phyloP scores from a whole-genome alignment of 2,797 vertebrate species.

The Enteromius trimaculatus region DNA sequence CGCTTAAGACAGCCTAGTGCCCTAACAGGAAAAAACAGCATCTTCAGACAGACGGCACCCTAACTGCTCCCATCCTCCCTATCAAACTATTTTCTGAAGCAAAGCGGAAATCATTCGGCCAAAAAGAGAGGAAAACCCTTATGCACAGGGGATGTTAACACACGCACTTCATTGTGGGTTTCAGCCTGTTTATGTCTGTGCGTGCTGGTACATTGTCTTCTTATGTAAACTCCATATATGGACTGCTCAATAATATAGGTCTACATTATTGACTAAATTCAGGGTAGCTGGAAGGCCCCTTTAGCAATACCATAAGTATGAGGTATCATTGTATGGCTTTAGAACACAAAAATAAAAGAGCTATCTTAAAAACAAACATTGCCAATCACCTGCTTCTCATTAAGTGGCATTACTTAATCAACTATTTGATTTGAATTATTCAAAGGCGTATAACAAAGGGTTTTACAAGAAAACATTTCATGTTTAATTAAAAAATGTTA shows the following conservation, averaged over 20 bases:
- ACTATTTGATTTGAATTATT: neutral
- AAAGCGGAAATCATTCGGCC: neutral
- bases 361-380: too few species aligned
- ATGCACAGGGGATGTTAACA: constrained; percentile 1
- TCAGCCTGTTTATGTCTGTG: neutral
- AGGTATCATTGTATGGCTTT: neutral
- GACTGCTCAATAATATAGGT: neutral
- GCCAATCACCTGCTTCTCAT: neutral
- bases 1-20: neutral
- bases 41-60: constrained; percentile 31
- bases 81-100: neutral
- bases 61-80: neutral
- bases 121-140: constrained; percentile 2
- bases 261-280: neutral
- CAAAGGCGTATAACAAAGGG: too few species aligned
- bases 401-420: neutral
- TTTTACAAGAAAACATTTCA: too few species aligned
- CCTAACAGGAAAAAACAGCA: constrained; percentile 46
- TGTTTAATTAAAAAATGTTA: neutral
- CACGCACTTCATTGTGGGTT: neutral
- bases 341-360: neutral
- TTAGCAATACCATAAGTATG: neutral
- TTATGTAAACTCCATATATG: neutral
- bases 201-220: neutral
- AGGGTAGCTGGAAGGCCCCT: neutral